Percentiles rank a stretch among this genome's conserved stretches.
Conservation (phyloP, 2,797 vertebrate species). For the Pseudochromis fuscus region DNA sequence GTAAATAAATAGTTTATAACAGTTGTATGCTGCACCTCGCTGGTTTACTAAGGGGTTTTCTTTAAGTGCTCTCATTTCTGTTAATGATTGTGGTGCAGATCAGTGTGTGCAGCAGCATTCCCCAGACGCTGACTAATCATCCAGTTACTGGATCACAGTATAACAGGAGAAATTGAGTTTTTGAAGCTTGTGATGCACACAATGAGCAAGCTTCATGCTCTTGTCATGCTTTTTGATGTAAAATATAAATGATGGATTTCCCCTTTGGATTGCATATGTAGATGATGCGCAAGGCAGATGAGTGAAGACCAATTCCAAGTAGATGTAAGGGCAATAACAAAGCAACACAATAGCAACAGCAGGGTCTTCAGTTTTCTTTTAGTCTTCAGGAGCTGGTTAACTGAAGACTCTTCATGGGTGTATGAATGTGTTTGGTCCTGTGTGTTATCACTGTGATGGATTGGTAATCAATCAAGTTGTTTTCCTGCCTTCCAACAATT, state of each 20-base stretch:
- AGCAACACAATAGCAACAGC: neutral
- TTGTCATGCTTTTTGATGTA: constrained; percentile 27
- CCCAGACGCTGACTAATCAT: constrained; percentile 55
- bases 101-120: constrained; percentile 19
- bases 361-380: neutral
- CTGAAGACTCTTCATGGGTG: neutral
- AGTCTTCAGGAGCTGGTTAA: constrained; percentile 1
- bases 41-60: constrained; percentile 48
- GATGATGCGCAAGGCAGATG: constrained; percentile 26
- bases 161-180: constrained; percentile 7
- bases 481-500: constrained; percentile 32
- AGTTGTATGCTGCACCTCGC: constrained; percentile 25
- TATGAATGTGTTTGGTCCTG: constrained; percentile 17
- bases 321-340: neutral
- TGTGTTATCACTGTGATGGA: constrained; percentile 29
- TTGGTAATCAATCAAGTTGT: constrained; percentile 49
- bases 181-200: constrained; percentile 9
- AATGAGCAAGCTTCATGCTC: constrained; percentile 27
- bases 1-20: constrained; percentile 55
- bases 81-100: constrained; percentile 55
- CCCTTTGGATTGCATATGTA: neutral
- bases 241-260: constrained; percentile 6
- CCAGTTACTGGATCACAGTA: constrained; percentile 32
- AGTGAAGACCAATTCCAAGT: constrained; percentile 4
- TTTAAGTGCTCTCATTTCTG: constrained; percentile 60